Base-by-base conservation (phyloP, 2,797 vertebrate genomes). In the Parambassis ranga region DNA sequence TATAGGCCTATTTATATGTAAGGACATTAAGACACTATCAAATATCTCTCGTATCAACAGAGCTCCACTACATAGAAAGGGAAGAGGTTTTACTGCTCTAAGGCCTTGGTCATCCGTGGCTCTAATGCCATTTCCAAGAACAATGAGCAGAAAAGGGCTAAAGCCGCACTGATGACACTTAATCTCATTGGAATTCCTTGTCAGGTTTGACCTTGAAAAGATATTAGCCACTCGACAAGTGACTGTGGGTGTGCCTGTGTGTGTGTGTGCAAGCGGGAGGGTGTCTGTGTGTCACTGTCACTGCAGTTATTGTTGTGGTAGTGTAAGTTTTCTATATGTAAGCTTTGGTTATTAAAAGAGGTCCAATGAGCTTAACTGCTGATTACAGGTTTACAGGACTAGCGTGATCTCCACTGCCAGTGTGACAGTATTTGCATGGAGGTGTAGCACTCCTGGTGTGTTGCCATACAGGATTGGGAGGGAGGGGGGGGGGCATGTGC, bases 181-280 rank as follows among this genome's bases (percentile, higher is more conserved):
- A 90, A 94, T 92, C 91, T 93, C 87, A 91, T 92, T 93, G 91
- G 86, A 91, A 90, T 90, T 88, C 85, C 83, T 79, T 77, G 85
- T 92, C 90, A 87, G 89, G 80, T 77, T 75, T 91, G 91, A 91
- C 85, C 88, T 90, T 87, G 90, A 85, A 82, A 65, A 79, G 65
- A 86, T 90, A 84, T 83, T 89, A 91, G 72, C 77, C 83, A 73
- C 86, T 85, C 69, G 55, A 83, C 69, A 87, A 89, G 78, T 89
- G 84, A 87, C 81, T 75, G 38, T 70, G 58, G 32, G 49, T 44
- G 46, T 43, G 46, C 23, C 38, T 35, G 58, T 59, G 31, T 58
- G 55, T 44, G 50, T 47, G 23, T 22, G 38, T 22, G 41, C 3
- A 10, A 28, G 30, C 24, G 30, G 26, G 44, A 53, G 48, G 73